phyloP scores from a whole-genome alignment of 1,140 invertebrate genomes.

The Brachionus angularis region DNA sequence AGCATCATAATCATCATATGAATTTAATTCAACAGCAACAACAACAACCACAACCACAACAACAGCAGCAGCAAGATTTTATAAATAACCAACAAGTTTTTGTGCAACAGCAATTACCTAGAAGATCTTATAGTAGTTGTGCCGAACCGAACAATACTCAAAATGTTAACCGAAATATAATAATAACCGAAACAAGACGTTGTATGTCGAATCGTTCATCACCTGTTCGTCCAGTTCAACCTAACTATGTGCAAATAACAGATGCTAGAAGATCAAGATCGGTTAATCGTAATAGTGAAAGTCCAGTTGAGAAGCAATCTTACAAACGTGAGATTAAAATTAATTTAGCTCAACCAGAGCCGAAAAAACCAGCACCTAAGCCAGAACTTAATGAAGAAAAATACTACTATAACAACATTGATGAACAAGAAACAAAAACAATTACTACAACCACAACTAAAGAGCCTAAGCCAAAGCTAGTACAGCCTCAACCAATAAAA shows the following conservation, averaged over 20 bases:
- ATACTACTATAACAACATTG: background rate
- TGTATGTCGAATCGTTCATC: constrained; percentile 30
- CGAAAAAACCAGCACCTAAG: background rate
- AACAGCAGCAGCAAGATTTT: too few species aligned
- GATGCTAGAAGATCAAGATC: constrained; percentile 20
- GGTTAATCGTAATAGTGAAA: background rate
- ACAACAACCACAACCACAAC: too few species aligned
- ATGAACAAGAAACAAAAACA: constrained; percentile 17
- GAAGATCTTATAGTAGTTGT: constrained; percentile 34
- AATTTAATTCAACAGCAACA: too few species aligned
- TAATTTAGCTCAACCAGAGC: background rate
- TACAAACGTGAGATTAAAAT: constrained; percentile 41
- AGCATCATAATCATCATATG: too few species aligned
- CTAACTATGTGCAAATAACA: background rate
- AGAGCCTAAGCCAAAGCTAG: background rate
- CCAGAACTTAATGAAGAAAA: background rate
- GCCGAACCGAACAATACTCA: constrained; percentile 8
- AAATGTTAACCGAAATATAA: background rate
- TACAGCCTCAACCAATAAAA: background rate
- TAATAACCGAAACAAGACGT: constrained; percentile 1
- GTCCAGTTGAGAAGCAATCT: constrained; percentile 30
- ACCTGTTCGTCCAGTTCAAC: background rate
- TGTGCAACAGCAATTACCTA: too few species aligned
- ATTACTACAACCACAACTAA: background rate
- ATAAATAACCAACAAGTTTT: too few species aligned